A percentile compares a stretch with the other conserved stretches of the same genome.
Evolutionary conservation across 2,888 invertebrate species (phyloP).

Genomic region (Philonicus albiceps): DNA sequence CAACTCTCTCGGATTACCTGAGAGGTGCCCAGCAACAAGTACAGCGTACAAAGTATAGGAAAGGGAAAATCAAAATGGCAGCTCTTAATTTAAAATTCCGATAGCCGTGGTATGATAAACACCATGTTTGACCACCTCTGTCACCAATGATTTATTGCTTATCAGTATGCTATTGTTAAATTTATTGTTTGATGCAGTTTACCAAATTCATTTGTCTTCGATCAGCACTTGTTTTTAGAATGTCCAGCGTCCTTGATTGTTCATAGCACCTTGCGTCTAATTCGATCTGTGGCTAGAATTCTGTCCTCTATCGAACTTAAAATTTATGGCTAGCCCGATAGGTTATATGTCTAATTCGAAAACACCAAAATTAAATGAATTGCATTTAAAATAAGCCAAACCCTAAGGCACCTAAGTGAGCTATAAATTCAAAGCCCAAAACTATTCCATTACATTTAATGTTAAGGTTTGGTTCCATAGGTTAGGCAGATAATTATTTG

Average conservation of each 20-base stretch:
- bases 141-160: slow-evolving; percentile 1
- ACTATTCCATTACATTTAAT: neutral
- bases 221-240: neutral
- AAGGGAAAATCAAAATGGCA: neutral
- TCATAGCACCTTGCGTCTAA: neutral
- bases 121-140: neutral
- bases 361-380: neutral
- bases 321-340: neutral
- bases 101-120: neutral
- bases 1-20: slow-evolving; percentile 13
- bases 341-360: neutral
- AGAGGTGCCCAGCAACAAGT: slow-evolving; percentile 4
- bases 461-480: neutral
- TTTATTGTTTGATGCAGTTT: neutral
- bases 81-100: neutral
- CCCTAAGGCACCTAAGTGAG: neutral
- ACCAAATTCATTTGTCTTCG: neutral
- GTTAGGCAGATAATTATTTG: neutral
- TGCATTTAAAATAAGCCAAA: neutral
- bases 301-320: neutral
- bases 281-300: neutral
- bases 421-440: neutral
- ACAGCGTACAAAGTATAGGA: neutral
- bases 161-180: neutral
- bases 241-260: neutral